Conservation (phyloP, 2,888 invertebrate species). For the Parelbella ahira region DNA sequence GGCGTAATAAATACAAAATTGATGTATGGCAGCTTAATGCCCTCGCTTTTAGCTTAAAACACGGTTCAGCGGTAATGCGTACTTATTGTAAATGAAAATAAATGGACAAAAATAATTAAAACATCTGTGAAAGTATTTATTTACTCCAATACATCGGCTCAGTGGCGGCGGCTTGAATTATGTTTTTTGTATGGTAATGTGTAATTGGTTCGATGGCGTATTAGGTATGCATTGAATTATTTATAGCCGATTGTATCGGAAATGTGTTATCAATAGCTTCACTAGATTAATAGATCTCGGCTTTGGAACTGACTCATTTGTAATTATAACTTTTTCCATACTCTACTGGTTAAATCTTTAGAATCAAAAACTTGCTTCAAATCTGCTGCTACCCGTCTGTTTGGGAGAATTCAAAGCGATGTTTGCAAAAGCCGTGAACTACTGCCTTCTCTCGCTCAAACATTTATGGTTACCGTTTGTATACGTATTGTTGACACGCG, state of each 20-base stretch:
- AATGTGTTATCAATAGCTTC: slow-evolving; percentile 19
- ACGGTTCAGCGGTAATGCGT: slow-evolving; percentile 27
- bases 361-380: too few species aligned
- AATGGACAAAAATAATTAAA: slow-evolving; percentile 25
- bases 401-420: too few species aligned
- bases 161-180: slow-evolving; percentile 15
- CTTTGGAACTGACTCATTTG: slow-evolving; percentile 5
- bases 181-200: slow-evolving; percentile 24
- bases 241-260: slow-evolving; percentile 22
- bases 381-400: too few species aligned
- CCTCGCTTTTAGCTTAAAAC: slow-evolving; percentile 30
- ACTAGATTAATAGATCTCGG: slow-evolving; percentile 11
- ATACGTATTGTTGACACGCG: too few species aligned
- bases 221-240: slow-evolving; percentile 24
- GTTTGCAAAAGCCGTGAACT: too few species aligned
- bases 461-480: too few species aligned
- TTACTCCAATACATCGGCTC: slow-evolving; percentile 20
- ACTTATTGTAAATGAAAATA: slow-evolving; percentile 25
- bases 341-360: too few species aligned
- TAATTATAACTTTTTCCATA: too few species aligned
- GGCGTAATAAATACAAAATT: slow-evolving; percentile 41
- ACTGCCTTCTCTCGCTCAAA: too few species aligned
- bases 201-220: slow-evolving; percentile 20
- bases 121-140: slow-evolving; percentile 24
- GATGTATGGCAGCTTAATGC: slow-evolving; percentile 35